Evolutionary conservation across 2,113 vertebrate genomes (phyloP).

Genomic region (Pelecanus crispus): DNA sequence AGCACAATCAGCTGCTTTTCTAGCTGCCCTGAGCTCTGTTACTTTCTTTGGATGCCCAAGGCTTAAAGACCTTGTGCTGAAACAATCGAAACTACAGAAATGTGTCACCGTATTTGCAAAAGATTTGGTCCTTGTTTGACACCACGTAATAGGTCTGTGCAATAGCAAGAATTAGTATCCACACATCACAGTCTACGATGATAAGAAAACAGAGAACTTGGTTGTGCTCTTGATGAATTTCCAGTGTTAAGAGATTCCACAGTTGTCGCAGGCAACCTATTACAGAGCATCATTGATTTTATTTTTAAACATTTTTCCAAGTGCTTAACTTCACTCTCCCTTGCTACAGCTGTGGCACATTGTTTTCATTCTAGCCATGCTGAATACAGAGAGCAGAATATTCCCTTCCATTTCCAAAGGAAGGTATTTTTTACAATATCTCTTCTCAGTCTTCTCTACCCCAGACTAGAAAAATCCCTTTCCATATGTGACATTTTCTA

Average conservation of each 20-base stretch:
- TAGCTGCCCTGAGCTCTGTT: neutral
- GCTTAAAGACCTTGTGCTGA: neutral
- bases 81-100: neutral
- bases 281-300: neutral
- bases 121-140: neutral
- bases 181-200: neutral
- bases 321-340: neutral
- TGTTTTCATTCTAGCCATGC: neutral
- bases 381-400: neutral
- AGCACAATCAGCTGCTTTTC: neutral
- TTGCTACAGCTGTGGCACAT: neutral
- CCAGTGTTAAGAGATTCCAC: neutral
- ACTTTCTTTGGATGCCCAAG: neutral
- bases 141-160: neutral
- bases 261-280: neutral
- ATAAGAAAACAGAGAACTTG: neutral
- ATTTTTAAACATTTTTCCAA: neutral
- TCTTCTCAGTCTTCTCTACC: neutral
- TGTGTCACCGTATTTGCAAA: neutral
- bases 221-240: neutral
- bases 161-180: neutral
- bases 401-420: neutral
- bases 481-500: neutral
- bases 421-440: neutral
- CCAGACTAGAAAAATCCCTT: neutral